Base-by-base conservation (phyloP, 2,797 vertebrate genomes). In the Gadopsis bispinosus region DNA sequence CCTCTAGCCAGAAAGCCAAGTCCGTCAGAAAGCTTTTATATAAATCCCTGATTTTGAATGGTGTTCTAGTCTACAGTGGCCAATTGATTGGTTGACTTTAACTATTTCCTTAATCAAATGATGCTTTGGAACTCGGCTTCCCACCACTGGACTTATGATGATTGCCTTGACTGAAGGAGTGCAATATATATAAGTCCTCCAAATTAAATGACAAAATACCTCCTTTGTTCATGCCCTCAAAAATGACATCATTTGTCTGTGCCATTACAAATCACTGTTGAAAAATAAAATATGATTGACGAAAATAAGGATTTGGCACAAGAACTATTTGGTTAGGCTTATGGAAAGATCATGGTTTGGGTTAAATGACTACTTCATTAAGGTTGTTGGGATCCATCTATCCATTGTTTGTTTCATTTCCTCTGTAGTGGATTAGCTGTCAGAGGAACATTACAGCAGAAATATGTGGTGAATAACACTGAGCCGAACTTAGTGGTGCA, bases 391-490 rank as follows among this genome's bases (percentile, higher is more conserved):
- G 19, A 48, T 75, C n/a, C 54, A 26, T 35, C 16, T 31, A 31
- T 22, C 50, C 7, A 41, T 53, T 50, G 29, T 54, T 73, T 20
- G 14, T 66, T 53, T 73, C 16, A 69, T 65, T 77, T 73, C 47
- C 41, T 33, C 26, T 45, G 35, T n/a, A 20, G 39, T 63, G 45
- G 58, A 63, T 67, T 31, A 69, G 20, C 60, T 58, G 50, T 69
- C 64, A 64, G 31, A 77, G 11, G 43, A 61, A 19, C 26, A 29
- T 12, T 0, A 7, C 20, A 70, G 4, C 47, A 20, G 14, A 45
- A 64, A 33, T 60, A 74, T 77, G 67, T 60, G 75, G 72, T 73
- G 59, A 66, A 68, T 62, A 70, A 70, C 74, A 43, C 47, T 37
- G 53, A 69, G 58, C 29, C 75, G 35, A 64, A 73, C 59, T 76